Conservation (phyloP, 2,797 vertebrate species). For the Cygnus olor region DNA sequence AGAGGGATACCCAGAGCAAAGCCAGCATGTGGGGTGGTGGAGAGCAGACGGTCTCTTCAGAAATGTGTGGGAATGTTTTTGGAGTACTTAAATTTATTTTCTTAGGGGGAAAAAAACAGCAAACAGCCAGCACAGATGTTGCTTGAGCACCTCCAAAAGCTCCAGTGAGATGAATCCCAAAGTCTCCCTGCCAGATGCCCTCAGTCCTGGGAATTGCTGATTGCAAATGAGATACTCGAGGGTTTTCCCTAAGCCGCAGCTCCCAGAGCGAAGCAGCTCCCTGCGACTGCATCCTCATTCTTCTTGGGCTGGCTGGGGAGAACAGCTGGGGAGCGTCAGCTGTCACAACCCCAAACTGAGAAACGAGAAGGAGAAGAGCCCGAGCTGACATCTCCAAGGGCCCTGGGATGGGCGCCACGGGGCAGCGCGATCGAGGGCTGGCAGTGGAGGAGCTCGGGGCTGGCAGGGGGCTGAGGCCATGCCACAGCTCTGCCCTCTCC, state of each 20-base stretch:
- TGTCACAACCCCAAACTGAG: not conserved
- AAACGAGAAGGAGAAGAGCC: not conserved
- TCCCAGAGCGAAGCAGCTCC: not conserved
- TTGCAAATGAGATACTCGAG: not conserved
- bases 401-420: fast-evolving
- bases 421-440: fast-evolving
- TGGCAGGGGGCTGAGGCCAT: fast-evolving
- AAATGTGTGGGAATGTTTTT: not conserved
- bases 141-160: not conserved
- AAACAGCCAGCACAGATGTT: not conserved
- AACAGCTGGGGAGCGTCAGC: not conserved
- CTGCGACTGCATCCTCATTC: not conserved
- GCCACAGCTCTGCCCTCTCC: not conserved
- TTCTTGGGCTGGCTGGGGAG: not conserved
- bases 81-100: not conserved
- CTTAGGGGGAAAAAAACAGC: not conserved
- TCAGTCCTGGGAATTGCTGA: conserved; percentile 1
- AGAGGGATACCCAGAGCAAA: not conserved
- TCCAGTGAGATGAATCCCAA: not conserved
- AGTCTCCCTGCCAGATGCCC: not conserved
- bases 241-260: not conserved
- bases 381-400: not conserved
- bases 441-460: not conserved
- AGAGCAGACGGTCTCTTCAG: not conserved
- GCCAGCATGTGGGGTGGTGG: fast-evolving